phyloP scores from a whole-genome alignment of 2,113 vertebrate species.

The Glaucomys volans region DNA sequence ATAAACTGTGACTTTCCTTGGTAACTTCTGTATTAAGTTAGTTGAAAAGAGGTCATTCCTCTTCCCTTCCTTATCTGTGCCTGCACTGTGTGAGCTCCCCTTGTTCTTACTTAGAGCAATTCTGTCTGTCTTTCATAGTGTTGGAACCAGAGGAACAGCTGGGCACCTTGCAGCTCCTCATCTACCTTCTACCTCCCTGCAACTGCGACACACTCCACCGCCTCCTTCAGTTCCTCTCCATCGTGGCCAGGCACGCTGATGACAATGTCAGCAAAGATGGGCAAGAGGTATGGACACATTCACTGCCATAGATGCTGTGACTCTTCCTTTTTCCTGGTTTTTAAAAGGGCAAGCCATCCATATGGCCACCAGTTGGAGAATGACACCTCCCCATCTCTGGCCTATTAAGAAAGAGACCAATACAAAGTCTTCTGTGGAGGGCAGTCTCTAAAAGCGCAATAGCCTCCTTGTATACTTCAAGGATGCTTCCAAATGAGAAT shows the following conservation, averaged over 20 bases:
- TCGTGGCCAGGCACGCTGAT: constrained; percentile 93
- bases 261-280: constrained; percentile 90
- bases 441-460: background rate
- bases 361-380: background rate
- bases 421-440: background rate
- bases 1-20: background rate
- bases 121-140: constrained; percentile 88
- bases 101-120: background rate
- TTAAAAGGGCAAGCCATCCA: background rate
- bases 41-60: background rate
- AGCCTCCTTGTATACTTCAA: background rate
- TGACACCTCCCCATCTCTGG: background rate
- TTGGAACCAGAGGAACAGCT: constrained; percentile 93
- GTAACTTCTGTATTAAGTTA: background rate
- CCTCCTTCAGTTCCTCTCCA: constrained; percentile 95
- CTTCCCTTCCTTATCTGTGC: background rate
- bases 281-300: constrained; percentile 87
- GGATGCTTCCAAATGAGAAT: background rate
- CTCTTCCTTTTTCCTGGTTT: background rate
- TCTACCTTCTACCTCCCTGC: constrained; percentile 97
- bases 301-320: background rate
- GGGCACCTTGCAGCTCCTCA: constrained; percentile 93
- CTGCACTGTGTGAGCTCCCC: background rate
- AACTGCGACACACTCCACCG: constrained; percentile 97
- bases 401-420: background rate